Evolutionary conservation across 2,113 vertebrate genomes (phyloP).

Genomic region (Oxyruncus cristatus): DNA sequence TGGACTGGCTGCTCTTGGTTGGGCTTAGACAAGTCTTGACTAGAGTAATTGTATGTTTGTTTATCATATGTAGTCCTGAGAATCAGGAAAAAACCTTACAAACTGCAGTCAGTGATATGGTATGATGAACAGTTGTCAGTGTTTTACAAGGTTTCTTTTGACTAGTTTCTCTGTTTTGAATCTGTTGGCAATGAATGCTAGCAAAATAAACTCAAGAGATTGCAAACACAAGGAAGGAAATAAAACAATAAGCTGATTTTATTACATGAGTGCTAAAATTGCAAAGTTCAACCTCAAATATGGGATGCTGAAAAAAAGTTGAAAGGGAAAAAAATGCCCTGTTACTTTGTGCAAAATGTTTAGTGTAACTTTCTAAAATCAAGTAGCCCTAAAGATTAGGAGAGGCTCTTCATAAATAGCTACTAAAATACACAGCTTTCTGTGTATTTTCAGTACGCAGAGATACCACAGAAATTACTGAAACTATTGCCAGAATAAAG

Average conservation of each 20-base stretch:
- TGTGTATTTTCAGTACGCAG: background rate
- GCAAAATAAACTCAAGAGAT: background rate
- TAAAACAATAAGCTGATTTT: background rate
- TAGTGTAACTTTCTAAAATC: background rate
- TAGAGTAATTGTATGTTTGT: background rate
- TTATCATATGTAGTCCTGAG: background rate
- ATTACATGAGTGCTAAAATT: background rate
- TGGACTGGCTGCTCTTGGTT: background rate
- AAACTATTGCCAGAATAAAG: background rate
- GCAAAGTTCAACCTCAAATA: background rate
- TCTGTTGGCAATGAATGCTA: background rate
- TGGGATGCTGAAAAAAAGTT: background rate
- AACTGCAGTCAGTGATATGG: background rate
- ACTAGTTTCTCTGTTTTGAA: background rate
- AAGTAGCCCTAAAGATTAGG: background rate
- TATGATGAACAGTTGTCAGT: background rate
- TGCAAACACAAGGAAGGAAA: background rate
- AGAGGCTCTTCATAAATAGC: background rate
- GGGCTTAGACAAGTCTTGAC: background rate
- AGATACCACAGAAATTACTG: background rate
- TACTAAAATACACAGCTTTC: background rate
- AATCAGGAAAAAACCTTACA: background rate
- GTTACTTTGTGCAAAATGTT: background rate
- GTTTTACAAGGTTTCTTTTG: background rate
- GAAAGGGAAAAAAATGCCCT: rapidly evolving